phyloP scores from a whole-genome alignment of 2,888 invertebrate genomes.

The Orthonevra nobilis region DNA sequence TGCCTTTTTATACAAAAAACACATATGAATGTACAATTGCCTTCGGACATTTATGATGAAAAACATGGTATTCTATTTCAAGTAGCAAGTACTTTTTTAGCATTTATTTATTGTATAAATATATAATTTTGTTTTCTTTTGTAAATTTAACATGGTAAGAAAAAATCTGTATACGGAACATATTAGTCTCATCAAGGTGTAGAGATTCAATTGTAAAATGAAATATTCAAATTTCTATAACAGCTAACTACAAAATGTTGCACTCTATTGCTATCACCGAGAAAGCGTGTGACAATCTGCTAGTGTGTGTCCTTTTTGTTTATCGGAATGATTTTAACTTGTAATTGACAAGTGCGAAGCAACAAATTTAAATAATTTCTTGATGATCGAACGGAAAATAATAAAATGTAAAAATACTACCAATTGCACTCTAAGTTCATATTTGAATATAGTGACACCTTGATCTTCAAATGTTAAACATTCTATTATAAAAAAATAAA shows the following conservation, averaged over 20 bases:
- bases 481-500: conserved; percentile 13
- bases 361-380: not conserved
- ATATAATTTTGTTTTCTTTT: conserved; percentile 42
- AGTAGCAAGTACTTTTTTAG: conserved; percentile 8
- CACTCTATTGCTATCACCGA: conserved; percentile 35
- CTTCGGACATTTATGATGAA: conserved; percentile 23
- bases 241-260: conserved; percentile 27
- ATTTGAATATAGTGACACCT: conserved; percentile 37
- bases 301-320: conserved; percentile 5
- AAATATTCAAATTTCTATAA: conserved; percentile 30
- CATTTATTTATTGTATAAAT: conserved; percentile 53
- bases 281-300: conserved; percentile 19
- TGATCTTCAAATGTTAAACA: conserved; percentile 32
- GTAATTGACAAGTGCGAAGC: conserved; percentile 47
- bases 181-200: conserved; percentile 54
- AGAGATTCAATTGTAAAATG: conserved; percentile 23
- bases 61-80: conserved; percentile 35
- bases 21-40: conserved; percentile 8
- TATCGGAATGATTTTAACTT: conserved; percentile 36
- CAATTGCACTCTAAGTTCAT: conserved; percentile 26
- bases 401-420: conserved; percentile 14
- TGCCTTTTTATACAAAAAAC: not conserved
- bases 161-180: conserved; percentile 63
- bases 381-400: conserved; percentile 1
- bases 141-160: conserved; percentile 56